Conservation (phyloP, 2,888 invertebrate species). For the Alitta virens region DNA sequence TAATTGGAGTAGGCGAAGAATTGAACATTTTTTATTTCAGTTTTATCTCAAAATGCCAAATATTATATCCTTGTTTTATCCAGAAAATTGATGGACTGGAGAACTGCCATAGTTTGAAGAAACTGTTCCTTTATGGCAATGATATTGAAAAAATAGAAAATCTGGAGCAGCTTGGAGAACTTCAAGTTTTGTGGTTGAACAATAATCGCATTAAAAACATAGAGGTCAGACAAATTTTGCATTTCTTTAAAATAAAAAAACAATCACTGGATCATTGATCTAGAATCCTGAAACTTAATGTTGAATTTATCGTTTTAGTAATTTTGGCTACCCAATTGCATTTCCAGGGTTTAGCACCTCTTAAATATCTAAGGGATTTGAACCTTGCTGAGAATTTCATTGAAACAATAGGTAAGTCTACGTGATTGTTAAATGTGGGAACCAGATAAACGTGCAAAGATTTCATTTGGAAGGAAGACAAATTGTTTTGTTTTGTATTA, state of each 20-base stretch:
- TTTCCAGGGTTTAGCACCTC: slow-evolving; percentile 42
- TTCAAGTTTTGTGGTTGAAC: slow-evolving; percentile 51
- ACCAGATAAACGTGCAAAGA: neutral
- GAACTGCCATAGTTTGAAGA: slow-evolving; percentile 36
- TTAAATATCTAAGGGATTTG: slow-evolving; percentile 45
- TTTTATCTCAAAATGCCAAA: no score
- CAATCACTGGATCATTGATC: no score
- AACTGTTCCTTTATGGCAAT: slow-evolving; percentile 53
- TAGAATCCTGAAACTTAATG: no score
- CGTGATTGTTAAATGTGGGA: neutral
- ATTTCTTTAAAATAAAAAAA: no score
- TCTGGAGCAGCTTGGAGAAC: slow-evolving; percentile 40
- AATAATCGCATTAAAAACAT: slow-evolving; percentile 49
- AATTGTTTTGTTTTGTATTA: neutral
- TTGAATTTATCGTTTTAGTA: no score
- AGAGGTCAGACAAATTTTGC: slow-evolving; percentile 47
- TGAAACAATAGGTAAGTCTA: slow-evolving; percentile 46
- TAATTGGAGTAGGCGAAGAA: no score
- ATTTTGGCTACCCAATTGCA: no score
- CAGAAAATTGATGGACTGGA: slow-evolving; percentile 52
- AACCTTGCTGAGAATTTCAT: slow-evolving; percentile 55
- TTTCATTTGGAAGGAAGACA: neutral
- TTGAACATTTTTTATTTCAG: no score
- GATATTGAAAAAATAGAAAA: slow-evolving; percentile 49
- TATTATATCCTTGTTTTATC: slow-evolving; percentile 18